phyloP scores from a whole-genome alignment of 2,888 invertebrate species.

The Lottia scabra region DNA sequence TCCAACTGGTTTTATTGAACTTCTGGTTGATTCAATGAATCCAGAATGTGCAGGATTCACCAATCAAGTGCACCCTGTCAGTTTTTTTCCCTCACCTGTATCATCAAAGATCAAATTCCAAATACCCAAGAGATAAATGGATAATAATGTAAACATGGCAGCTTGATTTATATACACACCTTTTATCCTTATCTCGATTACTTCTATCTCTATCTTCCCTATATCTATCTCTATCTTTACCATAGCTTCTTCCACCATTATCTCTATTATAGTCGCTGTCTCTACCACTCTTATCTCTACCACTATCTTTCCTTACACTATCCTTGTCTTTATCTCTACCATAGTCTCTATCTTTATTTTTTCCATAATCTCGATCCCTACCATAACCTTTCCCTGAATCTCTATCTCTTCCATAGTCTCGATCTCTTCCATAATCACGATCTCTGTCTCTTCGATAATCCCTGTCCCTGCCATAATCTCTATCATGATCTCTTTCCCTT shows the following conservation, averaged over 20 bases:
- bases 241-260: neutral
- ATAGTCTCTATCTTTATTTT: slow-evolving; percentile 12
- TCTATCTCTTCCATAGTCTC: slow-evolving; percentile 10
- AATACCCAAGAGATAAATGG: no score
- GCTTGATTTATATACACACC: no score
- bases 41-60: no score
- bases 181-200: neutral
- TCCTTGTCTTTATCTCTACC: slow-evolving; percentile 7
- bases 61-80: no score
- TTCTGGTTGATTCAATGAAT: no score
- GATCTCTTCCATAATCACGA: neutral
- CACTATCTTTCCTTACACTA: neutral
- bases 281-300: neutral
- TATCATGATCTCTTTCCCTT: neutral
- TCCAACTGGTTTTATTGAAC: no score
- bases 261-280: neutral
- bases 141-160: no score
- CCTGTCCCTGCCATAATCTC: neutral
- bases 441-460: neutral
- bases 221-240: neutral
- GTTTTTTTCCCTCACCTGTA: no score
- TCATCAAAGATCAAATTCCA: no score
- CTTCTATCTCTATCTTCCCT: slow-evolving; percentile 9
- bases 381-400: neutral
- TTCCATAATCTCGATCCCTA: slow-evolving; percentile 3